Conservation (phyloP, 2,113 vertebrate genomes). For the Neotoma lepida region DNA sequence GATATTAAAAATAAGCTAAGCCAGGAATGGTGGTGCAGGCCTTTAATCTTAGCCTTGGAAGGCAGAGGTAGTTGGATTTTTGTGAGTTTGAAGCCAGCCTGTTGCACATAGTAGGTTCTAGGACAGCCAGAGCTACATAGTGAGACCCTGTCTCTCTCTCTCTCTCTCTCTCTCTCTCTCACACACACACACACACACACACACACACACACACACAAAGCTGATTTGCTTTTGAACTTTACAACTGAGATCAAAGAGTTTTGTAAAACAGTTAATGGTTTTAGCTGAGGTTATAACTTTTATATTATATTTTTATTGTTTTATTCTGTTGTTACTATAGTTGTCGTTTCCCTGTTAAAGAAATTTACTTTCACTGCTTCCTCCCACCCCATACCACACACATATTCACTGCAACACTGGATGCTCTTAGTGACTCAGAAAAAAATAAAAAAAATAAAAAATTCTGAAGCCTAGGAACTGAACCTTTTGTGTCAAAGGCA, state of each 20-base stretch:
- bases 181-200: no score
- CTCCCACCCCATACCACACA: neutral
- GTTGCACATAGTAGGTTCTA: neutral
- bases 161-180: neutral
- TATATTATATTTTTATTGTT: neutral
- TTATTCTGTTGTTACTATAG: neutral
- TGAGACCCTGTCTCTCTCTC: neutral
- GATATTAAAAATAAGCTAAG: neutral
- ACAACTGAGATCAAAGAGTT: neutral
- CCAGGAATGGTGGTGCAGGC: no score
- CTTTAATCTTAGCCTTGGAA: neutral
- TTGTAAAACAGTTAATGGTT: neutral
- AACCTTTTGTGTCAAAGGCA: neutral
- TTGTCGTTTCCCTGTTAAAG: neutral
- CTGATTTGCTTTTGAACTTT: constrained; percentile 51
- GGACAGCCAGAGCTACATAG: neutral
- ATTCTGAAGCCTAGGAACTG: neutral
- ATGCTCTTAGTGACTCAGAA: neutral
- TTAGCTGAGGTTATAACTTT: neutral
- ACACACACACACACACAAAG: neutral
- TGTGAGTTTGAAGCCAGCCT: neutral
- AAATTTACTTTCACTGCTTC: neutral
- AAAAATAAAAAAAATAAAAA: neutral
- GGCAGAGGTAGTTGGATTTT: neutral
- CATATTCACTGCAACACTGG: neutral